Evolutionary conservation across 2,888 invertebrate genomes (phyloP), one percentile per base, ranked within the genome.

Genomic region (Drosophila borealis): DNA sequence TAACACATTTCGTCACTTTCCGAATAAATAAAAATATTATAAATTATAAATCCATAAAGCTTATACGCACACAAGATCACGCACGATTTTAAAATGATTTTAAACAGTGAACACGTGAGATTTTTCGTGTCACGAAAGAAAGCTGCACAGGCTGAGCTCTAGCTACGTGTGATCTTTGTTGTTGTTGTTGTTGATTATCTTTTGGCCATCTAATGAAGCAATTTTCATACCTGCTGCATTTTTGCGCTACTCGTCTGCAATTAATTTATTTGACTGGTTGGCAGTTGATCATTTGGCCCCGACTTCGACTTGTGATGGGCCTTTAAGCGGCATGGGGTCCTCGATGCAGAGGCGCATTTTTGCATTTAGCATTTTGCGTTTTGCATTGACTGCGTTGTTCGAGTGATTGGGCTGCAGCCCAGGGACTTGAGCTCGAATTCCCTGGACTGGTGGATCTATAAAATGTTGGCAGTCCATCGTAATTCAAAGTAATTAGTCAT

Each of bases 401-500:
- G 48, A 44, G 37, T 51, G 57, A 48, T 69, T 72, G 66, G 67
- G 50, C 57, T 53, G 34, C 39, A 29, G 37, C 2, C n/a, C 17
- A 36, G 21, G 11, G 34, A 39, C 9, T 45, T n/a, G 11, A 25
- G 14, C 39, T 39, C 11, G 48, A 49, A 44, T 45, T 50, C 36
- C 19, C 13, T 29, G 51, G 37, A 53, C 63, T 46, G 57, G 39
- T 34, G 46, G 11, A 42, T 57, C 65, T 57, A 71, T 77, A 66
- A 74, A 79, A 72, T 60, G 44, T 44, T 65, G 49, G 25, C 54
- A 33, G 46, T 36, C 48, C 42, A 46, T 69, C 70, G 71, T 66
- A 70, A 73, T 60, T 70, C 49, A 75, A 70, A 63, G 70, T 80
- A 82, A 82, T 82, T 80, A 82, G 78, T 85, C 82, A 80, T 69